Evolutionary conservation across 2,797 vertebrate genomes (phyloP).

Genomic region (Microctenopoma stevenorrisi): DNA sequence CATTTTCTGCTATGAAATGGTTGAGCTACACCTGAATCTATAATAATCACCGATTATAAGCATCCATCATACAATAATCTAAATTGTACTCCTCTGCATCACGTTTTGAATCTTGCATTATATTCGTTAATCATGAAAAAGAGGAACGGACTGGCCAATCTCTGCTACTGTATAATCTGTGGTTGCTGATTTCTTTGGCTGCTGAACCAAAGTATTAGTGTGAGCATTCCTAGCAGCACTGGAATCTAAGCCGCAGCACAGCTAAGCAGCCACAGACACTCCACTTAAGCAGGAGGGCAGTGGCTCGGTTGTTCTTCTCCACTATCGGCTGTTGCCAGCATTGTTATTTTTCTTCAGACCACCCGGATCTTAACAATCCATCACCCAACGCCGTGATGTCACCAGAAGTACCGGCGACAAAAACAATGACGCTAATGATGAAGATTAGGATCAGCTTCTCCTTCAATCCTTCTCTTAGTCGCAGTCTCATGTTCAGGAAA

Average conservation of each 20-base stretch:
- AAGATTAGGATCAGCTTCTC: conserved; percentile 69
- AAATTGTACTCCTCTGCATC: no score
- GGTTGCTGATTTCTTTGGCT: conserved; percentile 21
- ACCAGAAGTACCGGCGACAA: conserved; percentile 61
- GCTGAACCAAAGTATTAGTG: conserved; percentile 2
- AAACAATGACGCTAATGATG: conserved; percentile 65
- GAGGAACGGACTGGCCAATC: conserved; percentile 19
- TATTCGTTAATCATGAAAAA: conserved; percentile 11
- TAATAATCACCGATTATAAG: no score
- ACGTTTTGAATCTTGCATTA: conserved; percentile 1
- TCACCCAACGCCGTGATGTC: conserved; percentile 60
- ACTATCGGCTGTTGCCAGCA: conserved; percentile 35
- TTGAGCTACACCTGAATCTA: no score
- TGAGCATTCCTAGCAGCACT: conserved; percentile 4
- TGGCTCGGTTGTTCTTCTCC: conserved; percentile 23
- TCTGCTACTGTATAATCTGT: not conserved
- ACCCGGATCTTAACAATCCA: conserved; percentile 56
- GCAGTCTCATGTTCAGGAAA: conserved; percentile 63
- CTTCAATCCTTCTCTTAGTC: conserved; percentile 34
- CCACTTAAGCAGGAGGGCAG: conserved; percentile 24
- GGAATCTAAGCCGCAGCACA: conserved; percentile 28
- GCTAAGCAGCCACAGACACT: conserved; percentile 46
- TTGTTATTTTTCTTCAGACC: conserved; percentile 61
- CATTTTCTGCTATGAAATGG: no score
- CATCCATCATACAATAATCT: no score